Percentiles rank a stretch among this genome's conserved stretches.
These are phyloP conservation scores for Drosophila differens DNA, from an alignment of 2,888 invertebrate species.

Conservation along the genomic window DNA sequence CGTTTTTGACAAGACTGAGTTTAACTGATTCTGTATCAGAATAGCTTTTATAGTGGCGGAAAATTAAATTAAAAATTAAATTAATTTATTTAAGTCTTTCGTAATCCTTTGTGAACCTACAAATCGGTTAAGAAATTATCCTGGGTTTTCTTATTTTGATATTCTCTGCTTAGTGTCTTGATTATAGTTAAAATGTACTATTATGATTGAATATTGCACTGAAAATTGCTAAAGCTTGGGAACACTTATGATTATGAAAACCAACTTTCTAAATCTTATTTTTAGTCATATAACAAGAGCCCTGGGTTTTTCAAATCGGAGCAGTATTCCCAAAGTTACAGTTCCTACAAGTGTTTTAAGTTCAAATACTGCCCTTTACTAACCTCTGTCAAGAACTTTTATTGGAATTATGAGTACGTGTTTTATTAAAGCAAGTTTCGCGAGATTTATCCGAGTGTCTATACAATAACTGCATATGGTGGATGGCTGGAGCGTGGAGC, in stretches of 20 bases:
- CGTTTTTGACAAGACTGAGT: background rate
- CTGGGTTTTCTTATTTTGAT: background rate
- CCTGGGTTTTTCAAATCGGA: background rate
- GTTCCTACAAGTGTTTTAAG: background rate
- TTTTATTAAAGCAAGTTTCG: constrained; percentile 38
- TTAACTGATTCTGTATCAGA: background rate
- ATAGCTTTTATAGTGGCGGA: background rate
- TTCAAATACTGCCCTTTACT: background rate
- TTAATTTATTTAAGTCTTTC: too few species aligned
- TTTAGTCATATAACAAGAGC: background rate
- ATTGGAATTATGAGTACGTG: constrained; percentile 61
- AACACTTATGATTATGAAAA: constrained; percentile 2
- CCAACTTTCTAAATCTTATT: constrained; percentile 21
- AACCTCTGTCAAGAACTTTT: background rate
- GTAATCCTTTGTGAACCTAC: background rate
- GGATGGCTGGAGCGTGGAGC: constrained; percentile 37
- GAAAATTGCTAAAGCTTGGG: background rate
- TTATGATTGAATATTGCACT: constrained; percentile 19
- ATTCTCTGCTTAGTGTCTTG: background rate
- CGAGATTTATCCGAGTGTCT: constrained; percentile 3
- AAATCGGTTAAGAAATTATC: background rate
- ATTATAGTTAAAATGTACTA: background rate
- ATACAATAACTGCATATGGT: constrained; percentile 58
- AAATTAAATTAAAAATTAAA: too few species aligned
- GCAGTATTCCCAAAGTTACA: background rate